phyloP scores from a whole-genome alignment of 2,888 invertebrate genomes.

The Rhynchonema sp. region DNA sequence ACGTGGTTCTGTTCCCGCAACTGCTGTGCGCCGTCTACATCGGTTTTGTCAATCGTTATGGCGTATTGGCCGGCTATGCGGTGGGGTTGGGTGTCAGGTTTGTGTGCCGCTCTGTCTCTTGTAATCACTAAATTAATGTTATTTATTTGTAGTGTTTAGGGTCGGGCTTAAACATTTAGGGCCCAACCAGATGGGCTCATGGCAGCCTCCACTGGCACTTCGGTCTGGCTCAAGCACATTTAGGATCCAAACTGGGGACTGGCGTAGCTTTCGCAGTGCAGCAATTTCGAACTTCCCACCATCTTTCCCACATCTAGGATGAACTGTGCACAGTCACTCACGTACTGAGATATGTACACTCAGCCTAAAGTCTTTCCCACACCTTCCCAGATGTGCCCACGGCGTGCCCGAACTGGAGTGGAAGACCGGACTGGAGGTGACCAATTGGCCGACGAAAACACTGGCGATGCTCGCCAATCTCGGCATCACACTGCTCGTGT shows the following conservation, averaged over 20 bases:
- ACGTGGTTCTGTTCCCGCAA: slow-evolving; percentile 94
- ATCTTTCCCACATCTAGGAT: too few species aligned
- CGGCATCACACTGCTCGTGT: not conserved
- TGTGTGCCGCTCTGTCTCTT: too few species aligned
- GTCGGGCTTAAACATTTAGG: not conserved
- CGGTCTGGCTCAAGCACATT: too few species aligned
- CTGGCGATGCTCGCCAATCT: not conserved
- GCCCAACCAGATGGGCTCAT: too few species aligned
- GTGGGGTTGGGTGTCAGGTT: not conserved
- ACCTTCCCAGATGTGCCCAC: not conserved
- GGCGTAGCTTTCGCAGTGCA: too few species aligned
- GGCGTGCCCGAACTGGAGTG: not conserved
- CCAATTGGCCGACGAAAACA: not conserved
- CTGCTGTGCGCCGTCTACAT: slow-evolving; percentile 92
- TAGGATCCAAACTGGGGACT: too few species aligned
- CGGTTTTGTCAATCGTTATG: slow-evolving; percentile 87
- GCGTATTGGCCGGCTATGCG: slow-evolving; percentile 45
- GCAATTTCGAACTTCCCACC: too few species aligned
- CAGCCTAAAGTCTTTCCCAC: not conserved
- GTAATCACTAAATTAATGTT: too few species aligned
- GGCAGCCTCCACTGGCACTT: too few species aligned
- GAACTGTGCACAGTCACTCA: too few species aligned
- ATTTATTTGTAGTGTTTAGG: too few species aligned
- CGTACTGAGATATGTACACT: too few species aligned
- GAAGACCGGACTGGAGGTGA: not conserved